Conservation (phyloP, 1,140 invertebrate genomes). For the Brevipalpus yothersi region DNA sequence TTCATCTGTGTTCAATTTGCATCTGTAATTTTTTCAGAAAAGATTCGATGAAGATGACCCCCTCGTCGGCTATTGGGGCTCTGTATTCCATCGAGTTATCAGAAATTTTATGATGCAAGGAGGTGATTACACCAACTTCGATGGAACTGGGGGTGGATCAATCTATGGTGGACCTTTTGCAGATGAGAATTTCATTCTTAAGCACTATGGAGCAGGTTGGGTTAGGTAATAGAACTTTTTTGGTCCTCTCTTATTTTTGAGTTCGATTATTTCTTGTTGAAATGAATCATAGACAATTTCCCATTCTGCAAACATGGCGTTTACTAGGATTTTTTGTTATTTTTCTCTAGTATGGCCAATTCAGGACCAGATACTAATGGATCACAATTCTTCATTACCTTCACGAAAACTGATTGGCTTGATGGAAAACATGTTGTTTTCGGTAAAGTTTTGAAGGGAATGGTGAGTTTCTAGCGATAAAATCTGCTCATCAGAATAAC, state of each 20-base stretch:
- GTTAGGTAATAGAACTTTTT: not conserved
- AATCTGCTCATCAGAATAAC: no score
- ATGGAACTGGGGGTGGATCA: constrained; percentile 46
- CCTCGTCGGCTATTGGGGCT: constrained; percentile 49
- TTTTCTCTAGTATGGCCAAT: constrained; percentile 63
- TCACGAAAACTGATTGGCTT: constrained; percentile 71
- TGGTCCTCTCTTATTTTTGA: not conserved
- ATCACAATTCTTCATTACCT: constrained; percentile 95
- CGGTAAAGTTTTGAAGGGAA: constrained; percentile 44
- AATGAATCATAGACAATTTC: no score
- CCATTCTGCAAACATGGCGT: no score
- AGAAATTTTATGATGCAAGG: constrained; percentile 73
- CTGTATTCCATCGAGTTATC: constrained; percentile 54
- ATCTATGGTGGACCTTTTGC: constrained; percentile 78
- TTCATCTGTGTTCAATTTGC: not conserved
- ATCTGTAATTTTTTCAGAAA: not conserved
- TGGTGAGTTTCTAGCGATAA: constrained; percentile 25
- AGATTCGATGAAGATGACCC: not conserved
- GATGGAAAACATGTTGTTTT: constrained; percentile 45
- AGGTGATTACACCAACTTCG: constrained; percentile 80
- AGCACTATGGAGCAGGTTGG: constrained; percentile 52
- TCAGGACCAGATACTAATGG: constrained; percentile 80
- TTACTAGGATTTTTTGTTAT: constrained; percentile 32
- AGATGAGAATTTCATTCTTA: constrained; percentile 79
- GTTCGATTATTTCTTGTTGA: no score